A percentile compares a stretch with the other conserved stretches of the same genome.
phyloP scores from a whole-genome alignment of 2,113 vertebrate species.

The Quiscalus mexicanus region DNA sequence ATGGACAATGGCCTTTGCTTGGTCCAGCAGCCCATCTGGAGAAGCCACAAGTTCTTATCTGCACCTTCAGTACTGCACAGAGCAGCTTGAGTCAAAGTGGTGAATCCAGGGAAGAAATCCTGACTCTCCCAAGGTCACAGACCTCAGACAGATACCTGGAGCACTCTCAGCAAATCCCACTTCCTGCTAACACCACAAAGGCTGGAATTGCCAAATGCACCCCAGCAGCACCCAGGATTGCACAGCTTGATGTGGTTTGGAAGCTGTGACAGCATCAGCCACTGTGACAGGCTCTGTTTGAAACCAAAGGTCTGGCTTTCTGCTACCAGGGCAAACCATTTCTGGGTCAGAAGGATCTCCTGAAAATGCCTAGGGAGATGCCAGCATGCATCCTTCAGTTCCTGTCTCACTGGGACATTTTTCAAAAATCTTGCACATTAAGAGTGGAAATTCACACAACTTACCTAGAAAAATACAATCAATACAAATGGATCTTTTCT shows the following conservation, averaged over 20 bases:
- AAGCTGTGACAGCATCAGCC: neutral
- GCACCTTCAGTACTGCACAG: neutral
- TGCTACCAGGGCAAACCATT: neutral
- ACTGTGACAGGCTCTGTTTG: neutral
- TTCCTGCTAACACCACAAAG: neutral
- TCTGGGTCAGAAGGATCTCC: neutral
- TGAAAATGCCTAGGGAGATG: neutral
- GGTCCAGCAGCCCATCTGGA: neutral
- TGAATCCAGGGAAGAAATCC: neutral
- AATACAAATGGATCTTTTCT: neutral
- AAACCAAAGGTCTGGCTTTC: neutral
- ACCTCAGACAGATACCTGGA: neutral
- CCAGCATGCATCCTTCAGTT: neutral
- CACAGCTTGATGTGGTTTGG: neutral
- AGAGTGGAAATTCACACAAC: neutral
- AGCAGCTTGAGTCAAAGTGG: neutral
- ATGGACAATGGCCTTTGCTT: neutral
- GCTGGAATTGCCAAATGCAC: neutral
- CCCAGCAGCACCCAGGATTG: neutral
- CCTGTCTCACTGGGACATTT: neutral
- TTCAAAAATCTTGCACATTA: neutral
- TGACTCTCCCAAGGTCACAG: neutral
- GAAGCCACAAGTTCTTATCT: neutral
- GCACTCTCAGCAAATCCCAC: neutral
- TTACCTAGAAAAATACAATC: neutral